A percentile compares a stretch with the other conserved stretches of the same genome.
These are phyloP conservation scores for Helobdella robusta DNA, from an alignment of 2,888 invertebrate genomes.

Conservation along the genomic window DNA sequence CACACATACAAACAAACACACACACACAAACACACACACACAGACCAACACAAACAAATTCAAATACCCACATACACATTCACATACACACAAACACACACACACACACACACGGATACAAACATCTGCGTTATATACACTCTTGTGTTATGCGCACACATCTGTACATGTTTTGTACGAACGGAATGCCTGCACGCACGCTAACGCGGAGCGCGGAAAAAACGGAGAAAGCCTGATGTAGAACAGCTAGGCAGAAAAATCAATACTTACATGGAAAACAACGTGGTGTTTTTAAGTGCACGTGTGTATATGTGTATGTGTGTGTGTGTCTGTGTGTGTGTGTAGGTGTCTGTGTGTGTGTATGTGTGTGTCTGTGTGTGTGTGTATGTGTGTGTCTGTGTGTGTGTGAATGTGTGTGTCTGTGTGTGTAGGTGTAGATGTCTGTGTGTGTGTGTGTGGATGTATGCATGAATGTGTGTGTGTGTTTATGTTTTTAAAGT, in stretches of 20 bases:
- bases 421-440: not conserved
- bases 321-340: not conserved
- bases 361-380: not conserved
- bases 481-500: too few relatives aligned
- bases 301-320: not conserved
- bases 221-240: too few relatives aligned
- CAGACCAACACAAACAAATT: not conserved
- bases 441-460: not conserved
- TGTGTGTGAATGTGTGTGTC: not conserved
- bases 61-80: too few relatives aligned
- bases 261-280: too few relatives aligned
- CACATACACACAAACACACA: too few relatives aligned
- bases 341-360: not conserved
- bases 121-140: too few relatives aligned
- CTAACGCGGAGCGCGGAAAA: too few relatives aligned
- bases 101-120: not conserved
- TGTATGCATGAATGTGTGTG: not conserved
- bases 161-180: too few relatives aligned
- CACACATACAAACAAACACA: too few relatives aligned
- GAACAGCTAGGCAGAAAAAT: too few relatives aligned
- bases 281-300: not conserved
- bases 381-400: not conserved
- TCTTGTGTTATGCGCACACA: slow-evolving; percentile 2
- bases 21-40: too few relatives aligned
- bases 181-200: too few relatives aligned